Evolutionary conservation across 2,797 vertebrate species (phyloP).

Genomic region (Pipistrellus nathusii): DNA sequence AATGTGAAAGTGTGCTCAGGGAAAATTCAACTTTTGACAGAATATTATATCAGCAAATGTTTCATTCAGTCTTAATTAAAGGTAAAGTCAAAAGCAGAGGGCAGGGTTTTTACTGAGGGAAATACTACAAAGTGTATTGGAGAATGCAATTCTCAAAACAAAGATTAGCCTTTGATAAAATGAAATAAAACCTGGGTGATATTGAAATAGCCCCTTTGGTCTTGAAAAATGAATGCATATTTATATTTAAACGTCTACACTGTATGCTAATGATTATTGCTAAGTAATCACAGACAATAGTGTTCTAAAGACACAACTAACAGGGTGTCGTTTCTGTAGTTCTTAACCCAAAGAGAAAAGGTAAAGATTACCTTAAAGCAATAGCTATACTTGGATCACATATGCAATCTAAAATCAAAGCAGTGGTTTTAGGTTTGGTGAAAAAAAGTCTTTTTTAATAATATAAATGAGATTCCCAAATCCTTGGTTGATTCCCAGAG

Average conservation of each 20-base stretch:
- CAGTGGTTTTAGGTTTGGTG: not conserved
- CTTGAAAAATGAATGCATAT: constrained; percentile 49
- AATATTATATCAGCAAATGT: constrained; percentile 16
- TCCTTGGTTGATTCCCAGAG: constrained; percentile 27
- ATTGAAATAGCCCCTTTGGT: not conserved
- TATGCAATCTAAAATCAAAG: not conserved
- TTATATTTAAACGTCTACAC: constrained; percentile 73
- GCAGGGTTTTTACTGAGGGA: not conserved
- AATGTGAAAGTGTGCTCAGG: not conserved
- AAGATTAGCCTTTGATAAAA: constrained; percentile 1
- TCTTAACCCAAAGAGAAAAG: not conserved
- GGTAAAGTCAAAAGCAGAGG: not conserved
- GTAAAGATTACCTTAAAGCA: not conserved
- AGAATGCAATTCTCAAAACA: not conserved
- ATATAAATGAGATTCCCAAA: constrained; percentile 13
- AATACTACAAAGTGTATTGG: not conserved
- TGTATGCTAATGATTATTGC: constrained; percentile 67
- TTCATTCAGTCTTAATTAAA: constrained; percentile 19
- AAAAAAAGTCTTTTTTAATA: not conserved
- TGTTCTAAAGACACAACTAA: not conserved
- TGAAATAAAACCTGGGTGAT: not conserved
- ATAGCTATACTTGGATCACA: not conserved
- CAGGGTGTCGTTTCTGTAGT: not conserved
- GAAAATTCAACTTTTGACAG: constrained; percentile 20
- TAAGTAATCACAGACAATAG: not conserved